Conservation (phyloP, 1,140 invertebrate species). For the Penaeus japonicus region DNA sequence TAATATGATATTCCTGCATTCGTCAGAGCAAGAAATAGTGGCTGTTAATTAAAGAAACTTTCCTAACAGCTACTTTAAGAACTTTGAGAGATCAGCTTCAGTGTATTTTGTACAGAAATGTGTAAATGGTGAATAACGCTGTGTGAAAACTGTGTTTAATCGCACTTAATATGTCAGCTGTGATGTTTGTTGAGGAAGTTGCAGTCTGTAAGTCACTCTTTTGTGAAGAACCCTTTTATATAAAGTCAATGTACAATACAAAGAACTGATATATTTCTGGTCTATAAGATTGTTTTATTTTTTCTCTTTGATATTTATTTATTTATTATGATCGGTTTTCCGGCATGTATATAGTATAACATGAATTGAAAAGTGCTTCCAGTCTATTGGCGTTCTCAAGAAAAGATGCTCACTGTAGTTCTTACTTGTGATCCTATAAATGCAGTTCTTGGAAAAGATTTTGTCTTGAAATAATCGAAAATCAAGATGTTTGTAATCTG, state of each 20-base stretch:
- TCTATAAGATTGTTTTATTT: slow-evolving; percentile 20
- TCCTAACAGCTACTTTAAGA: not conserved
- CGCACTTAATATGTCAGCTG: slow-evolving; percentile 20
- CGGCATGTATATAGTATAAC: too few relatives aligned
- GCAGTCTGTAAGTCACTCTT: slow-evolving; percentile 19
- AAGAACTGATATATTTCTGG: slow-evolving; percentile 46
- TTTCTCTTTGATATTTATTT: not conserved
- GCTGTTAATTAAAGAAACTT: not conserved
- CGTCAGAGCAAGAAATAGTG: not conserved
- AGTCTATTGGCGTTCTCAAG: too few relatives aligned
- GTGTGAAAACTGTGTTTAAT: not conserved
- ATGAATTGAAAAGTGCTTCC: too few relatives aligned
- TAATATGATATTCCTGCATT: too few relatives aligned
- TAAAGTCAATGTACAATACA: slow-evolving; percentile 36
- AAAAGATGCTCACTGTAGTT: too few relatives aligned
- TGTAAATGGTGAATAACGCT: not conserved
- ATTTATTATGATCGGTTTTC: too few relatives aligned
- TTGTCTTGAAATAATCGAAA: too few relatives aligned
- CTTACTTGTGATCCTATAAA: too few relatives aligned
- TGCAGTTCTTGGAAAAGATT: too few relatives aligned
- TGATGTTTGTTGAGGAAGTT: slow-evolving; percentile 29
- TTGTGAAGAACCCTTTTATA: slow-evolving; percentile 45
- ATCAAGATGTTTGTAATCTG: too few relatives aligned
- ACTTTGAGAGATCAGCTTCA: not conserved
- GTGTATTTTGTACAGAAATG: not conserved